Evolutionary conservation across 2,113 vertebrate species (phyloP).

Genomic region (Poeciliopsis turrubarensis): DNA sequence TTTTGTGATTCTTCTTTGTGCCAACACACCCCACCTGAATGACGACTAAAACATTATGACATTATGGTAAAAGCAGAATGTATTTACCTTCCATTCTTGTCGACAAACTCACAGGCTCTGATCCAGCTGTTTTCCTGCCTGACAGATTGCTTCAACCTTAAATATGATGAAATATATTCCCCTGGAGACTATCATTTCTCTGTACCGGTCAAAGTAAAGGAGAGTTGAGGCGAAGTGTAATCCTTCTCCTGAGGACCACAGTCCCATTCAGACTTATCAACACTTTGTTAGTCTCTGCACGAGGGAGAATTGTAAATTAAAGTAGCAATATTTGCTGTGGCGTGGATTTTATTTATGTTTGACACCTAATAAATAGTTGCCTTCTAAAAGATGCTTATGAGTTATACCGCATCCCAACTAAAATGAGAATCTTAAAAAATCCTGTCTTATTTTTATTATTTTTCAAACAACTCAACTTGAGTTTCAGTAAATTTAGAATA

Average conservation of each 20-base stretch:
- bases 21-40: slow-evolving; percentile 11
- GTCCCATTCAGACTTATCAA: slow-evolving; percentile 60
- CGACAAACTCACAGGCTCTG: slow-evolving; percentile 16
- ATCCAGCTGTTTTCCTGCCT: slow-evolving; percentile 24
- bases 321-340: slow-evolving; percentile 23
- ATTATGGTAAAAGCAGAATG: background rate
- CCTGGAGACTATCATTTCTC: slow-evolving; percentile 46
- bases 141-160: slow-evolving; percentile 28
- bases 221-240: slow-evolving; percentile 50
- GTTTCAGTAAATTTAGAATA: too few species aligned
- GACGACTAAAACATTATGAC: slow-evolving; percentile 4
- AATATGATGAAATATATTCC: slow-evolving; percentile 53
- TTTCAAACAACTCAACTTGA: too few species aligned
- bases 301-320: slow-evolving; percentile 34
- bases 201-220: slow-evolving; percentile 20
- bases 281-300: slow-evolving; percentile 50
- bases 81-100: slow-evolving; percentile 12
- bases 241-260: slow-evolving; percentile 48
- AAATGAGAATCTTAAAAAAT: background rate
- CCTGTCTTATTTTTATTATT: background rate
- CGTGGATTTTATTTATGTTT: slow-evolving; percentile 22
- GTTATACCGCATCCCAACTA: background rate
- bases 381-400: background rate
- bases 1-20: slow-evolving; percentile 18
- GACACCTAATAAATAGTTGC: background rate